These are phyloP conservation scores for Plodia interpunctella DNA, from an alignment of 1,140 invertebrate genomes.

Conservation along the genomic window DNA sequence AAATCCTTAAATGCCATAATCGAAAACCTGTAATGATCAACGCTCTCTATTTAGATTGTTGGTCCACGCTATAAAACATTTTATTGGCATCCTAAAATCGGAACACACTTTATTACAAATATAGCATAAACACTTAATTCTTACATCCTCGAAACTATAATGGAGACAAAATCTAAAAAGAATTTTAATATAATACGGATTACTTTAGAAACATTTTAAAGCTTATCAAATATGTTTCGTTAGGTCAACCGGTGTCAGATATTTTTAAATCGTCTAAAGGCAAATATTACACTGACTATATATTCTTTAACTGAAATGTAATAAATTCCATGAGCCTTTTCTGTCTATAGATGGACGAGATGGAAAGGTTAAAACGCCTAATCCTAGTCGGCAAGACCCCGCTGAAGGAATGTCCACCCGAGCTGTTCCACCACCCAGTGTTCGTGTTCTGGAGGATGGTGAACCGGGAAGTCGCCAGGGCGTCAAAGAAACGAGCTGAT, in stretches of 20 bases:
- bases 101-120: background rate
- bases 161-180: background rate
- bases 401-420: slow-evolving; percentile 80
- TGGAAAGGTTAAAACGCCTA: slow-evolving; percentile 82
- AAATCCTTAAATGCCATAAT: no score
- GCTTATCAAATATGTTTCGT: no score
- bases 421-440: slow-evolving; percentile 81
- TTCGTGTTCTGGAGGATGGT: slow-evolving; percentile 79
- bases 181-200: no score
- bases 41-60: background rate
- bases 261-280: no score
- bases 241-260: no score
- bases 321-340: no score
- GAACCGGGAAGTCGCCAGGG: slow-evolving; percentile 66
- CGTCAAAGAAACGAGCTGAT: slow-evolving; percentile 72
- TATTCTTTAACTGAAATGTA: no score
- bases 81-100: background rate
- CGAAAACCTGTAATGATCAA: no score
- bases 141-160: background rate
- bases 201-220: no score
- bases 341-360: slow-evolving; percentile 78
- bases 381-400: slow-evolving; percentile 80
- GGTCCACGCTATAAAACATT: background rate
- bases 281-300: no score
- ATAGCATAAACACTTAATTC: background rate